Evolutionary conservation across 2,888 invertebrate species (phyloP).

Genomic region (Aplocera efformata): DNA sequence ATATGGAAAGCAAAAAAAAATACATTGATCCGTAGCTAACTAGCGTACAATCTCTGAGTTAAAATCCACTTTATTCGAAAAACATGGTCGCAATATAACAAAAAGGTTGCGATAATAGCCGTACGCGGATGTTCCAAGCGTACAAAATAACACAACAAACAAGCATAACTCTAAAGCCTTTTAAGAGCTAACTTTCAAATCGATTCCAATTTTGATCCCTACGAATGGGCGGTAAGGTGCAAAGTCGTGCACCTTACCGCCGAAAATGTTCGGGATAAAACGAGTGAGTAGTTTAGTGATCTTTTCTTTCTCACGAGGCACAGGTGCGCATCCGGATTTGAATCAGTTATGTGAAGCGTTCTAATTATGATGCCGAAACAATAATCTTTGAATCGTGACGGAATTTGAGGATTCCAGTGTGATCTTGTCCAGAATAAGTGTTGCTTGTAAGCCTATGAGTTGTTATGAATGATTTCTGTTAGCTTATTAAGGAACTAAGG

Average conservation of each 20-base stretch:
- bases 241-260: constrained; percentile 25
- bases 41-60: too few relatives aligned
- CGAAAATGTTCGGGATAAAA: constrained; percentile 24
- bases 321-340: constrained; percentile 77
- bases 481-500: too few relatives aligned
- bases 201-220: constrained; percentile 18
- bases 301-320: constrained; percentile 68
- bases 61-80: background rate
- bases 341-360: constrained; percentile 56
- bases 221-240: constrained; percentile 3
- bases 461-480: too few relatives aligned
- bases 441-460: too few relatives aligned
- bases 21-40: too few relatives aligned
- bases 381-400: constrained; percentile 30
- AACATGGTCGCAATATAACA: constrained; percentile 49
- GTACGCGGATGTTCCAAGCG: constrained; percentile 69
- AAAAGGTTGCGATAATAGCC: constrained; percentile 68
- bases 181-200: constrained; percentile 32
- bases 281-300: constrained; percentile 39
- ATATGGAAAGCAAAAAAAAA: too few relatives aligned
- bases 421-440: background rate
- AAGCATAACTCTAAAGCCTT: constrained; percentile 55
- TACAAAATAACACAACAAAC: constrained; percentile 75
- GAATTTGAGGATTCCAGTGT: constrained; percentile 6
- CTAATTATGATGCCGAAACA: constrained; percentile 56